phyloP scores from a whole-genome alignment of 2,797 vertebrate species.

The Apogon talboti region DNA sequence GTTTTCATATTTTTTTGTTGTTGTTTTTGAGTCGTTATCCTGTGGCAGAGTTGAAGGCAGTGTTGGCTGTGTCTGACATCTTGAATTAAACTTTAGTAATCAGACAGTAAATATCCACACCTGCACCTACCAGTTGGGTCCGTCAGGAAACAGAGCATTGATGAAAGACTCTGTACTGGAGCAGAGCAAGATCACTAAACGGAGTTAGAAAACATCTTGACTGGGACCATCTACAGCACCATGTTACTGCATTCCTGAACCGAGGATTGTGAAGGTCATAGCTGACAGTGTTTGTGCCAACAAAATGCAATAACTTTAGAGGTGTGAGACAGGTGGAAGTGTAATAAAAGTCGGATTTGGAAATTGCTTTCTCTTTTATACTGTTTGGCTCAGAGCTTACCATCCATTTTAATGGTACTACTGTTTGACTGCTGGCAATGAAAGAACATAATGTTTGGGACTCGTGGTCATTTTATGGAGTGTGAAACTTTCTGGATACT shows the following conservation, averaged over 20 bases:
- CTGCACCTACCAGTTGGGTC: constrained; percentile 32
- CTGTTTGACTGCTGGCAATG: constrained; percentile 48
- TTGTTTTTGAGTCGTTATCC: constrained; percentile 10
- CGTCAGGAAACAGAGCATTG: constrained; percentile 11
- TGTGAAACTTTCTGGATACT: constrained; percentile 33
- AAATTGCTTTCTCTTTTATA: constrained; percentile 61
- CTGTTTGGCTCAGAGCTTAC: constrained; percentile 56
- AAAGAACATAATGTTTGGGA: constrained; percentile 41
- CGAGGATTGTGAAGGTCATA: constrained; percentile 59
- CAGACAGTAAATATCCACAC: constrained; percentile 45
- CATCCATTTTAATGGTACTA: constrained; percentile 52
- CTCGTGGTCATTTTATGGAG: constrained; percentile 45
- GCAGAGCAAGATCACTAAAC: constrained; percentile 9
- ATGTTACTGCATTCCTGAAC: constrained; percentile 53
- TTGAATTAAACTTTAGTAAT: constrained; percentile 38
- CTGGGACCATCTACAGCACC: constrained; percentile 45
- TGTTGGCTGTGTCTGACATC: constrained; percentile 21
- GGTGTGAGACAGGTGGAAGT: constrained; percentile 60
- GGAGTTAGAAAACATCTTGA: constrained; percentile 29
- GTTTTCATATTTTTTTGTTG: not conserved
- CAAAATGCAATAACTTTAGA: constrained; percentile 54
- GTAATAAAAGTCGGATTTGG: constrained; percentile 61
- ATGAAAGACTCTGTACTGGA: constrained; percentile 31
- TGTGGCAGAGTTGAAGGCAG: constrained; percentile 22
- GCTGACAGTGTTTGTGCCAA: constrained; percentile 52